Evolutionary conservation across 1,140 invertebrate species (phyloP), one percentile per base, ranked within the genome.

Genomic region (Himalopsyche phryganea): DNA sequence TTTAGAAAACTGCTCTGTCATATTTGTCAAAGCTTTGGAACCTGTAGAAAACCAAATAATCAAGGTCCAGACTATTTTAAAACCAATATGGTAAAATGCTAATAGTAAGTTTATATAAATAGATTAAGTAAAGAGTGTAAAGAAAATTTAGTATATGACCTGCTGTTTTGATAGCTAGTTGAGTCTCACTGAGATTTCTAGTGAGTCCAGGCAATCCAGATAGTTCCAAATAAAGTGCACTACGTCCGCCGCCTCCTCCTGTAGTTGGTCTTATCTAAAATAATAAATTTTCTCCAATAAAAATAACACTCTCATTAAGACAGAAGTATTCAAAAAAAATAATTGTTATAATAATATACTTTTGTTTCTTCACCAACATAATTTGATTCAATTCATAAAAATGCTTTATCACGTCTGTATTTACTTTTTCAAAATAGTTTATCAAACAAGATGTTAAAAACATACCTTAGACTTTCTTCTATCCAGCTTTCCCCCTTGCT

Each of bases 1-100:
- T 70, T 90, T 91, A 35, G 86, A 89, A 69, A 94, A 90, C 66
- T 92, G 90, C 50, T 91, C 89, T 0, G 88, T 83, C 74, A 93
- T 85, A 70, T 92, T 92, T 28, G 81, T 89, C 11, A 93, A 73
- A 44, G 90, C 90, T 78, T 92, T 91, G 11, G 88, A 88, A 58
- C 88, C 88, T 63, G 36, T n/a, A 49, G 49, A 40, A 46, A 19
- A 46, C n/a, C n/a, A n/a, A n/a, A n/a, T n/a, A n/a, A n/a, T n/a
- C n/a, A n/a, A n/a, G n/a, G n/a, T n/a, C n/a, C n/a, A n/a, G n/a
- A n/a, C n/a, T n/a, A n/a, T n/a, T n/a, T n/a, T n/a, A n/a, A n/a
- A n/a, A n/a, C n/a, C n/a, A n/a, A n/a, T n/a, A n/a, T n/a, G n/a
- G n/a, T n/a, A n/a, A n/a, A n/a, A n/a, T n/a, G n/a, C n/a, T n/a